phyloP scores from a whole-genome alignment of 2,797 vertebrate species.

The Enteromius afrohamiltoni region DNA sequence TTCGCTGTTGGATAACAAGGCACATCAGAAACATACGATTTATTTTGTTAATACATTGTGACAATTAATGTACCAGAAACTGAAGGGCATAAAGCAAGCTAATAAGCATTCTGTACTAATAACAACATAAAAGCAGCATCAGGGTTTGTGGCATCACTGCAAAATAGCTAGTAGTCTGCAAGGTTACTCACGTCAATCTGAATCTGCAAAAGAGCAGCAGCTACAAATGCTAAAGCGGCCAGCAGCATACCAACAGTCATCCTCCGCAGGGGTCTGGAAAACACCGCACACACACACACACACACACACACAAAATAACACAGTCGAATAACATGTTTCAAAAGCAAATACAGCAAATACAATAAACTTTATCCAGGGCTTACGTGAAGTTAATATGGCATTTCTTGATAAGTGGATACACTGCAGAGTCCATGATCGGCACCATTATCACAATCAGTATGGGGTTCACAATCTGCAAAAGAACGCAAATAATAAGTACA shows the following conservation, averaged over 20 bases:
- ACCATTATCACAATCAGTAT: slow-evolving; percentile 90
- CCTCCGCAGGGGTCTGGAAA: slow-evolving; percentile 84
- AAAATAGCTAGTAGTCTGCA: not conserved
- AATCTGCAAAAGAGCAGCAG: slow-evolving; percentile 88
- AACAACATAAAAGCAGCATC: not conserved
- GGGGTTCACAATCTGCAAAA: slow-evolving; percentile 87
- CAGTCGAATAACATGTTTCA: not conserved
- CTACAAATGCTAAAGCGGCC: slow-evolving; percentile 88
- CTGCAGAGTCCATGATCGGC: slow-evolving; percentile 80
- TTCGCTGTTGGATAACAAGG: slow-evolving; percentile 73
- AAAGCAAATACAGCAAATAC: no score
- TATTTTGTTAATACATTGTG: not conserved
- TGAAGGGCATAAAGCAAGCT: not conserved
- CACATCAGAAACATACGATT: not conserved
- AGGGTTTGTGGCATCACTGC: not conserved
- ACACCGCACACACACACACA: not conserved
- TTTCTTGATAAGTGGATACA: slow-evolving; percentile 90
- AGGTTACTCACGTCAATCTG: slow-evolving; percentile 88
- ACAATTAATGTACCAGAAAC: not conserved
- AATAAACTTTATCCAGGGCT: slow-evolving; percentile 51
- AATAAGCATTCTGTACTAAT: not conserved
- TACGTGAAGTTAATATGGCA: slow-evolving; percentile 93
- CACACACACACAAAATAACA: not conserved
- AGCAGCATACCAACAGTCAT: slow-evolving; percentile 96
- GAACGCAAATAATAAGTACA: slow-evolving; percentile 29